Evolutionary conservation across 2,888 invertebrate genomes (phyloP).

Genomic region (Melipona beecheii): DNA sequence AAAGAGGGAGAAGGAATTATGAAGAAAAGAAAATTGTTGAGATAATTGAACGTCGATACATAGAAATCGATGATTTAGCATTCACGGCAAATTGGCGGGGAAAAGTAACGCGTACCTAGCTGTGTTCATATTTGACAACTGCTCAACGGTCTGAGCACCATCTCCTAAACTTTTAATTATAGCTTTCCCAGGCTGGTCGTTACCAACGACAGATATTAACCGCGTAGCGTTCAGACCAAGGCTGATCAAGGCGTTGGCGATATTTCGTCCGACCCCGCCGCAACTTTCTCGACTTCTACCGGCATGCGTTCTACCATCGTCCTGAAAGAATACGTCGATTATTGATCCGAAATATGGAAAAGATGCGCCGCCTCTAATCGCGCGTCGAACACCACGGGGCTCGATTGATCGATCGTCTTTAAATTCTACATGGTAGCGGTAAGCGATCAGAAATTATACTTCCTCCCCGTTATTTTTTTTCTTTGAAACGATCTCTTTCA

Average conservation of each 20-base stretch:
- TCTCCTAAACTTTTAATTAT: slow-evolving; percentile 75
- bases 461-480: not conserved
- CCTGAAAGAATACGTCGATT: slow-evolving; percentile 84
- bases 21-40: not conserved
- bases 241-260: slow-evolving; percentile 93
- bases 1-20: not conserved
- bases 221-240: slow-evolving; percentile 86
- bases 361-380: slow-evolving; percentile 54
- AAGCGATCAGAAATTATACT: slow-evolving; percentile 21
- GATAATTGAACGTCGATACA: not conserved
- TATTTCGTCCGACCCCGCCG: slow-evolving; percentile 97
- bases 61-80: slow-evolving; percentile 6
- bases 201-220: slow-evolving; percentile 79
- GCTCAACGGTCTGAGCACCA: slow-evolving; percentile 71
- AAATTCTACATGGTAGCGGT: slow-evolving; percentile 33
- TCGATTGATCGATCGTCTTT: slow-evolving; percentile 56
- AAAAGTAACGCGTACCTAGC: slow-evolving; percentile 72
- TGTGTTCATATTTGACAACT: slow-evolving; percentile 71
- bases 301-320: slow-evolving; percentile 92
- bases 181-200: slow-evolving; percentile 77
- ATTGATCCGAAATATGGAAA: slow-evolving; percentile 59
- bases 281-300: slow-evolving; percentile 88
- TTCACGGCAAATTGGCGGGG: not conserved
- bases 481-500: not conserved
- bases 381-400: slow-evolving; percentile 28